Conservation (phyloP, 2,797 vertebrate species). For the Enteromius fasciolatus region DNA sequence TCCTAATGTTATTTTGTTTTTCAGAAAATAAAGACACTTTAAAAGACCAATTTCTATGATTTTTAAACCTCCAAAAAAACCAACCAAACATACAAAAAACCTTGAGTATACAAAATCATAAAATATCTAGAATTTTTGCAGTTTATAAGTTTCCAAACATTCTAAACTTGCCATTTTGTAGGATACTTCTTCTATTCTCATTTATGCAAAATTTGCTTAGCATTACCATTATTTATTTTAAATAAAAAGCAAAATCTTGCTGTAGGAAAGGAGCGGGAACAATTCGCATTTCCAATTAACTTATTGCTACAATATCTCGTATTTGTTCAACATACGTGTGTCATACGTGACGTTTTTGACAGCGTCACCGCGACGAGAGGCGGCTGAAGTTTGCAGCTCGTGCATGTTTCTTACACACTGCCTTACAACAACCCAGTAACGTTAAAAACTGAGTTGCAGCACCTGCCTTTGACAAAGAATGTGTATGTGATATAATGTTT, state of each 20-base stretch:
- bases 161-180: background rate
- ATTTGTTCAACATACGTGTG: background rate
- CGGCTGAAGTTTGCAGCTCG: slow-evolving; percentile 40
- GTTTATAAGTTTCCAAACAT: background rate
- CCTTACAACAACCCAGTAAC: background rate
- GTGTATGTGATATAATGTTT: background rate
- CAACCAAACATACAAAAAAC: background rate
- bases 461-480: background rate
- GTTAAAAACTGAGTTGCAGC: background rate
- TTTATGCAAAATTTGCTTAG: background rate
- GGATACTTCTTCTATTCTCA: background rate
- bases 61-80: background rate
- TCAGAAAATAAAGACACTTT: background rate
- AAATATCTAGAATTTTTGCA: background rate
- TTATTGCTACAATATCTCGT: background rate
- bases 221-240: background rate
- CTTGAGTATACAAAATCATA: background rate
- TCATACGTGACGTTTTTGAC: background rate
- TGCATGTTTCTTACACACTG: slow-evolving; percentile 1
- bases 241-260: background rate
- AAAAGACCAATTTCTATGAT: background rate
- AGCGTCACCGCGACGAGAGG: background rate
- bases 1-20: background rate
- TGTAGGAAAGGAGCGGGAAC: background rate
- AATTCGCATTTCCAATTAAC: background rate